Percentiles rank a stretch among this genome's conserved stretches.
These are phyloP conservation scores for Pao palembangensis DNA, from an alignment of 2,113 vertebrate species.

Conservation along the genomic window DNA sequence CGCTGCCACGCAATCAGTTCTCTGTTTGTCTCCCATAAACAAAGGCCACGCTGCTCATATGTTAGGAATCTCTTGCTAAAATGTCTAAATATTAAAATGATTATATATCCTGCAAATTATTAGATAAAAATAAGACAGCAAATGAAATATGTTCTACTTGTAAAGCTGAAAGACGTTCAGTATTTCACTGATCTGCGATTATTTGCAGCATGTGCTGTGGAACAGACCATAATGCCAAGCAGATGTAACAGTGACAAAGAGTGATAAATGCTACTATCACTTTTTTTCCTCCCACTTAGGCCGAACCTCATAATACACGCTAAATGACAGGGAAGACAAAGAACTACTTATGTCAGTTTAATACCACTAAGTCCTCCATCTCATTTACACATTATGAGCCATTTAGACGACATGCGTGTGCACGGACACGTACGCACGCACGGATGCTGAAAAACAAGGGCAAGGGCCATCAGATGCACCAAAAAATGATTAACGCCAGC, in stretches of 20 bases:
- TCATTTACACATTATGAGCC: slow-evolving; percentile 91
- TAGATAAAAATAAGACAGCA: slow-evolving; percentile 15
- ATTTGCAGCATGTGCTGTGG: neutral
- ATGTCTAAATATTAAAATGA: slow-evolving; percentile 17
- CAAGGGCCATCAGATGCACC: slow-evolving; percentile 83
- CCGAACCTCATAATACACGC: slow-evolving; percentile 57
- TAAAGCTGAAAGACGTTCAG: neutral
- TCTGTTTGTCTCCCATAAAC: slow-evolving; percentile 71
- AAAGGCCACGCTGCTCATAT: slow-evolving; percentile 51
- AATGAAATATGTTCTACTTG: slow-evolving; percentile 1
- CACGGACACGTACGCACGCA: slow-evolving; percentile 12
- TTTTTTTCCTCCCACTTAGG: slow-evolving; percentile 60
- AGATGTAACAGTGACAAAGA: slow-evolving; percentile 39
- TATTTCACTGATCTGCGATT: slow-evolving; percentile 8
- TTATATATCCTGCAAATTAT: slow-evolving; percentile 10
- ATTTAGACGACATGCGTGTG: slow-evolving; percentile 73
- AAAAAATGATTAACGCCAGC: slow-evolving; percentile 95
- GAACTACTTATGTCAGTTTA: slow-evolving; percentile 86
- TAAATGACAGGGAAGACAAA: slow-evolving; percentile 81
- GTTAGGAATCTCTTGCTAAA: slow-evolving; percentile 23
- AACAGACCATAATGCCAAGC: slow-evolving; percentile 8
- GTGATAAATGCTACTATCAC: slow-evolving; percentile 56
- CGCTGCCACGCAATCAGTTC: slow-evolving; percentile 84
- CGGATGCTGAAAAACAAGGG: slow-evolving; percentile 70
- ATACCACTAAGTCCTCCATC: slow-evolving; percentile 79